Conservation (phyloP, 1,140 invertebrate genomes). For the Diachasmimorpha longicaudata region DNA sequence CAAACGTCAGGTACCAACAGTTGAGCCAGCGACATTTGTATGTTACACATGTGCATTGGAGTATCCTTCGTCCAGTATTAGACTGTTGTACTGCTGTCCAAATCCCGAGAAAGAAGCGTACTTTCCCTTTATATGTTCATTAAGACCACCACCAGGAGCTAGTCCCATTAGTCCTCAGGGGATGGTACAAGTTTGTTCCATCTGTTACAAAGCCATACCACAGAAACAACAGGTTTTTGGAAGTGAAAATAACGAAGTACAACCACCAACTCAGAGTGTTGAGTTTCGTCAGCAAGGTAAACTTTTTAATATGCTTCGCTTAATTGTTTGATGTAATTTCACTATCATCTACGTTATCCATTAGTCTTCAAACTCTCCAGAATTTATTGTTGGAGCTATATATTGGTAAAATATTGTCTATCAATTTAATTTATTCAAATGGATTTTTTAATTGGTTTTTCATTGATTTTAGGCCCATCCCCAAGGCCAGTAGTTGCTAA, state of each 20-base stretch:
- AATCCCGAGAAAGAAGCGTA: constrained; percentile 86
- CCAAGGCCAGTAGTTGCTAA: constrained; percentile 63
- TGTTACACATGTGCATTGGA: constrained; percentile 88
- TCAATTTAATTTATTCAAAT: too few species aligned
- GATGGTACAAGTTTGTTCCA: constrained; percentile 84
- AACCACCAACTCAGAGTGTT: constrained; percentile 50
- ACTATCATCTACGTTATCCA: too few species aligned
- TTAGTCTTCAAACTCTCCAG: too few species aligned
- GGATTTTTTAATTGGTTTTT: background rate
- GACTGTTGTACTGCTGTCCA: constrained; percentile 82
- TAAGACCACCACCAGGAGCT: constrained; percentile 80
- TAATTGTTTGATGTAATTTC: too few species aligned
- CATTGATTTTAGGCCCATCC: constrained; percentile 41
- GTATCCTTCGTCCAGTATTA: constrained; percentile 76
- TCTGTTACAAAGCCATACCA: constrained; percentile 82
- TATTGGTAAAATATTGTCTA: too few species aligned
- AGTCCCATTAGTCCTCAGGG: constrained; percentile 83
- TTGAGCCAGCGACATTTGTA: constrained; percentile 78
- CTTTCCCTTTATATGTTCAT: constrained; percentile 83
- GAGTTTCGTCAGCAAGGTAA: constrained; percentile 53
- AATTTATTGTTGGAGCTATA: too few species aligned
- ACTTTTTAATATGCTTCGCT: background rate
- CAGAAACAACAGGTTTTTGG: constrained; percentile 80
- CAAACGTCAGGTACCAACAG: constrained; percentile 71
- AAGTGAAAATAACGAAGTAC: constrained; percentile 59